Base-by-base conservation (phyloP, 2,113 vertebrate species). In the Semicossyphus pulcher region DNA sequence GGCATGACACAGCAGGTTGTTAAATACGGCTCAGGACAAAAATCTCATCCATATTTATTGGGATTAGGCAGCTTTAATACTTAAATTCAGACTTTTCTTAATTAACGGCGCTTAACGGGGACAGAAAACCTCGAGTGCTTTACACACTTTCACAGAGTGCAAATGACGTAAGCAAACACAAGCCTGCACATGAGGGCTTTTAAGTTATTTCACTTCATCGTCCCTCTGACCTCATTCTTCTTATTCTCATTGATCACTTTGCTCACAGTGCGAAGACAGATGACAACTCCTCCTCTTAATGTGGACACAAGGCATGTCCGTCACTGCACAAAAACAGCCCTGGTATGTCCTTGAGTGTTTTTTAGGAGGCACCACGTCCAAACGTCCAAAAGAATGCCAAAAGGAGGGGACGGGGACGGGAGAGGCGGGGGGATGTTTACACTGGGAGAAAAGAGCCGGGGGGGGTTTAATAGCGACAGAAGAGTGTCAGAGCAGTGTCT, bases 41-140 rank as follows among this genome's bases (percentile, higher is more conserved):
- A 75, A 49, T 80, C 63, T 84, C 80, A 86, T 88, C 82, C 78
- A 87, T 85, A 90, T 90, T 89, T 89, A 89, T 81, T 73, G 78
- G 78, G 90, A 91, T 92, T 90, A 92, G 34, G 45, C 63, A 16
- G 78, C 62, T 73, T 91, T 90, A 86, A 85, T 69, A 72, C 72
- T 84, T 65, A 49, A 78, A 90, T 75, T 69, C 73, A 57, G 78
- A 78, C 65, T 76, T 81, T 67, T 72, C 70, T 75, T 87, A 87
- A 92, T 90, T 78, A 90, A 69, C 72, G 14, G 18, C 1, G 16
- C 51, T 69, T 75, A 45, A 47, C 53, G 25, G 39, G 39, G 45
- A 47, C 53, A 68, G 44, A 57, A 54, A 78, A 59, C 31, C 78
- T 72, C 4, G 0, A 68, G 47, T 58, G 39, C 66, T 75, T 81